Evolutionary conservation across 2,113 vertebrate genomes (phyloP).

Genomic region (Equus quagga): DNA sequence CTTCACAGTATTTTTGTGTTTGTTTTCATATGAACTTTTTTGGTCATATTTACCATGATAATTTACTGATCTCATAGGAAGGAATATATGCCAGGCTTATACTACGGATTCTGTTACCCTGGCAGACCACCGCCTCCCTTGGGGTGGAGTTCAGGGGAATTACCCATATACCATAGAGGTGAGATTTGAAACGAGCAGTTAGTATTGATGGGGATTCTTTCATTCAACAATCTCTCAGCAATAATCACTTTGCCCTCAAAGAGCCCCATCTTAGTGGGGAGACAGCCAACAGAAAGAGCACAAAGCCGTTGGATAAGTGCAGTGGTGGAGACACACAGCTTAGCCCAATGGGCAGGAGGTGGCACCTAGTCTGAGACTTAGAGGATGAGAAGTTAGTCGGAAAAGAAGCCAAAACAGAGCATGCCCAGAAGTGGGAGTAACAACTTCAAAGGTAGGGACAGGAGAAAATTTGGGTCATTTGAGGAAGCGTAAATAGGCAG

Average conservation of each 20-base stretch:
- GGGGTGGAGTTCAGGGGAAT: background rate
- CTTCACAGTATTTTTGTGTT: background rate
- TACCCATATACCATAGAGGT: background rate
- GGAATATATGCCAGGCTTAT: background rate
- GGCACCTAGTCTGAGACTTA: background rate
- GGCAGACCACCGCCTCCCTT: background rate
- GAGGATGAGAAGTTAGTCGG: background rate
- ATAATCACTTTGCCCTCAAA: background rate
- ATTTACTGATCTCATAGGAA: background rate
- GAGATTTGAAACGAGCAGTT: constrained; percentile 18
- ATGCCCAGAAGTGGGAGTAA: background rate
- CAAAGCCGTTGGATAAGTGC: background rate
- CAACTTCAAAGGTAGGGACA: background rate
- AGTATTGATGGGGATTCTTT: background rate
- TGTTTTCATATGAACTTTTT: constrained; percentile 11
- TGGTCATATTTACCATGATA: background rate
- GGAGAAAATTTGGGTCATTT: background rate
- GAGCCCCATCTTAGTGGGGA: background rate
- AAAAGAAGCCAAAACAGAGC: background rate
- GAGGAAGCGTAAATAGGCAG: background rate
- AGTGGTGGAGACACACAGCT: background rate
- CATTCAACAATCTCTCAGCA: background rate
- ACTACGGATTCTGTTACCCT: background rate
- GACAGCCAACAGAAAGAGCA: background rate
- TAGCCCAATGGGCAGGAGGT: background rate